These are phyloP conservation scores for Malacosoma neustria DNA, from an alignment of 2,888 invertebrate species.

Conservation along the genomic window DNA sequence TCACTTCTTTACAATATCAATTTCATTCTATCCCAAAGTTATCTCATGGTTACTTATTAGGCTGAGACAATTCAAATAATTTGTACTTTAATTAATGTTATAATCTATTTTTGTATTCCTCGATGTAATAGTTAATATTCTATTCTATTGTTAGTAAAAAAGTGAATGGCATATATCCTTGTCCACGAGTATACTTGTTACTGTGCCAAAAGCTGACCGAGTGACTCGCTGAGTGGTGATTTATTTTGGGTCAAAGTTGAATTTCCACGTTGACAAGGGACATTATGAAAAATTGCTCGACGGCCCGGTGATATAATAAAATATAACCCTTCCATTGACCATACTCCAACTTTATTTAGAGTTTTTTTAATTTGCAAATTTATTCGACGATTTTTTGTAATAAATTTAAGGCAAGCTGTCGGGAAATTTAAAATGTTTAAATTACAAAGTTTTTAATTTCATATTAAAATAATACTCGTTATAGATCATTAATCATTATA, in stretches of 20 bases:
- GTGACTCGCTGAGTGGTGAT: slow-evolving; percentile 15
- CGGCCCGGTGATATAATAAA: background rate
- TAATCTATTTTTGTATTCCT: no score
- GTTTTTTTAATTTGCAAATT: background rate
- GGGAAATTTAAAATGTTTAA: background rate
- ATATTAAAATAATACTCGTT: no score
- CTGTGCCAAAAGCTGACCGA: slow-evolving; percentile 21
- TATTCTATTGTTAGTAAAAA: no score
- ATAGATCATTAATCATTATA: no score
- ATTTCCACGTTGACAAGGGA: slow-evolving; percentile 20
- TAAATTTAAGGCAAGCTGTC: background rate
- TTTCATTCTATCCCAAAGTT: no score
- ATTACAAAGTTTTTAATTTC: no score
- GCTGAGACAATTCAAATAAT: no score
- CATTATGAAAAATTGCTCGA: slow-evolving; percentile 20
- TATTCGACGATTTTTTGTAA: background rate
- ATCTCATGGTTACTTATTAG: no score
- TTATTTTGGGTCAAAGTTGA: slow-evolving; percentile 20
- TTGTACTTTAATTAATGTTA: no score
- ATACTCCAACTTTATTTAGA: background rate
- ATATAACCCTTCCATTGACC: background rate
- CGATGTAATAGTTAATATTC: no score
- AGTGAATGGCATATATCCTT: background rate
- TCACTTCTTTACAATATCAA: no score
- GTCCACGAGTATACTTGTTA: slow-evolving; percentile 4